Evolutionary conservation across 2,113 vertebrate species (phyloP).

Genomic region (Rhodinocichla rosea): DNA sequence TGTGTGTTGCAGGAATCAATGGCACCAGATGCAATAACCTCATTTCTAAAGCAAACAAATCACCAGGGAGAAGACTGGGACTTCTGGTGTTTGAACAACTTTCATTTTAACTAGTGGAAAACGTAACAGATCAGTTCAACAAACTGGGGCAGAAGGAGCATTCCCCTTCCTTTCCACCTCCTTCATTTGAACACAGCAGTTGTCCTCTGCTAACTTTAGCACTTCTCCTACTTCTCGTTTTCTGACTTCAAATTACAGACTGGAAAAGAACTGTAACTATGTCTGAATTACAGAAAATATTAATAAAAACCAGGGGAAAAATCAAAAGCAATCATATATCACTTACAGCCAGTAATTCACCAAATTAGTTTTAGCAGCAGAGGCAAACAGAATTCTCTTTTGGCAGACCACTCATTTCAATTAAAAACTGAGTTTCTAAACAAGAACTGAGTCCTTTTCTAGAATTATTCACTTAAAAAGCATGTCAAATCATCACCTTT

Average conservation of each 20-base stretch:
- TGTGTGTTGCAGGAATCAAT: neutral
- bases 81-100: neutral
- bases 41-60: constrained; percentile 13
- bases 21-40: neutral
- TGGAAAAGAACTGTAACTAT: neutral
- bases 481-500: neutral
- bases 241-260: neutral
- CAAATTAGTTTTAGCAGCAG: neutral
- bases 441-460: neutral
- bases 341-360: neutral
- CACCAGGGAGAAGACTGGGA: neutral
- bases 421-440: neutral
- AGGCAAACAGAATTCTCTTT: neutral
- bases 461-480: neutral
- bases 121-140: neutral
- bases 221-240: neutral
- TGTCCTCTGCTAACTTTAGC: neutral
- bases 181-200: neutral
- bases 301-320: neutral
- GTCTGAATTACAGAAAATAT: neutral
- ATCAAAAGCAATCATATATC: neutral
- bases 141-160: neutral
- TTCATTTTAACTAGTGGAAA: neutral
- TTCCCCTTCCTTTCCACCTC: neutral
- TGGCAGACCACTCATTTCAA: neutral